These are phyloP conservation scores for Eumeta japonica DNA, from an alignment of 1,140 invertebrate species.

Conservation along the genomic window DNA sequence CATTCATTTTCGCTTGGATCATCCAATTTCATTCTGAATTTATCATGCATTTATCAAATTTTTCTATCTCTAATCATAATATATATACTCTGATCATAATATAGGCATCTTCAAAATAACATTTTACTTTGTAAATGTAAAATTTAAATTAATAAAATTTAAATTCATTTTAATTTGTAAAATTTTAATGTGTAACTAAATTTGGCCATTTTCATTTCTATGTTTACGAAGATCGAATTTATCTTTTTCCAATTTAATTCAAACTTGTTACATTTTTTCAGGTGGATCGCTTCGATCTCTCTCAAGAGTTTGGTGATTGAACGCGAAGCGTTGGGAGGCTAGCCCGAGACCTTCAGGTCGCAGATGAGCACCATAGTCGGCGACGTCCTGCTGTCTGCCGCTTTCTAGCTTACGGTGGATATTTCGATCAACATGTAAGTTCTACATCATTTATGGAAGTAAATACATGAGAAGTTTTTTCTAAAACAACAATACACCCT, in stretches of 20 bases:
- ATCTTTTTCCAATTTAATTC: not conserved
- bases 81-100: too few relatives aligned
- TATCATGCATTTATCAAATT: too few relatives aligned
- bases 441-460: not conserved
- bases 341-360: slow-evolving; percentile 95
- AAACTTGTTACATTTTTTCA: slow-evolving; percentile 19
- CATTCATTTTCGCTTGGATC: too few relatives aligned
- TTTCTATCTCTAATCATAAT: too few relatives aligned
- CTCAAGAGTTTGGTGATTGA: slow-evolving; percentile 91
- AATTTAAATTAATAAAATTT: not conserved
- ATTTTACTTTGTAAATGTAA: not conserved
- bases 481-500: too few relatives aligned
- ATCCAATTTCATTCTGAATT: not conserved
- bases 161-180: not conserved
- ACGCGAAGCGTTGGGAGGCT: slow-evolving; percentile 93
- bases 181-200: not conserved
- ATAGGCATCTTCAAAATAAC: not conserved
- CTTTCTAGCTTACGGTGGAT: slow-evolving; percentile 98
- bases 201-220: slow-evolving; percentile 20
- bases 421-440: slow-evolving; percentile 95
- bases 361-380: slow-evolving; percentile 99
- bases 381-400: slow-evolving; percentile 86
- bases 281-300: slow-evolving; percentile 95
- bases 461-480: too few relatives aligned
- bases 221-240: not conserved